Evolutionary conservation across 2,888 invertebrate genomes (phyloP).

Genomic region (Erebia palarica): DNA sequence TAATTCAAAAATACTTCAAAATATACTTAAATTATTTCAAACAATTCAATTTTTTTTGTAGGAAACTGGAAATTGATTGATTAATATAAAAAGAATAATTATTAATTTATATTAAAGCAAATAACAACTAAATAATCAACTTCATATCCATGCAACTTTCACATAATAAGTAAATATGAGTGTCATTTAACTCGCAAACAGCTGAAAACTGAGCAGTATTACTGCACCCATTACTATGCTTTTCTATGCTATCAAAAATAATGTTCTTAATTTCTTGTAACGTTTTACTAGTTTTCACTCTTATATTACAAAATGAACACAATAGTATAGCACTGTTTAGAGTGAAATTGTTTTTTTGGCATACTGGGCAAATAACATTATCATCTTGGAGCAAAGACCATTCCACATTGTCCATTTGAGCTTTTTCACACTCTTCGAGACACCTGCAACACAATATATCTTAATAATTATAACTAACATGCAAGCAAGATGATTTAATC

Average conservation of each 20-base stretch:
- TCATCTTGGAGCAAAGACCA: conserved; percentile 65
- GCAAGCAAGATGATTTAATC: neutral
- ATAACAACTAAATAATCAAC: conserved; percentile 47
- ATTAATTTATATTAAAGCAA: neutral
- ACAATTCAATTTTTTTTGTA: neutral
- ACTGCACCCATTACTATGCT: conserved; percentile 57
- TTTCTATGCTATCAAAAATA: conserved; percentile 57
- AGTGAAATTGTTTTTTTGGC: conserved; percentile 67
- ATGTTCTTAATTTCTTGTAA: conserved; percentile 56
- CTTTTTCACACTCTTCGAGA: conserved; percentile 70
- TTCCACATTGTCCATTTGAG: conserved; percentile 62
- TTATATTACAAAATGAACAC: conserved; percentile 65
- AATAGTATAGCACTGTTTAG: conserved; percentile 46
- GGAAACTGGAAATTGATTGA: neutral
- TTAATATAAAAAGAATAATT: neutral
- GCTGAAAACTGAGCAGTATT: conserved; percentile 59
- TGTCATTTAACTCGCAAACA: conserved; percentile 58
- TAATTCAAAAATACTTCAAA: no score
- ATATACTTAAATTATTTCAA: neutral
- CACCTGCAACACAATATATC: conserved; percentile 56
- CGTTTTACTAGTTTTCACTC: conserved; percentile 55
- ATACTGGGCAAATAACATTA: conserved; percentile 79
- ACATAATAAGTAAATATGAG: conserved; percentile 70
- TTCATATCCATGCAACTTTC: conserved; percentile 67
- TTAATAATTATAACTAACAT: neutral